Percentiles rank a stretch among this genome's conserved stretches.
phyloP scores from a whole-genome alignment of 2,888 invertebrate genomes.

The Altica lythri region DNA sequence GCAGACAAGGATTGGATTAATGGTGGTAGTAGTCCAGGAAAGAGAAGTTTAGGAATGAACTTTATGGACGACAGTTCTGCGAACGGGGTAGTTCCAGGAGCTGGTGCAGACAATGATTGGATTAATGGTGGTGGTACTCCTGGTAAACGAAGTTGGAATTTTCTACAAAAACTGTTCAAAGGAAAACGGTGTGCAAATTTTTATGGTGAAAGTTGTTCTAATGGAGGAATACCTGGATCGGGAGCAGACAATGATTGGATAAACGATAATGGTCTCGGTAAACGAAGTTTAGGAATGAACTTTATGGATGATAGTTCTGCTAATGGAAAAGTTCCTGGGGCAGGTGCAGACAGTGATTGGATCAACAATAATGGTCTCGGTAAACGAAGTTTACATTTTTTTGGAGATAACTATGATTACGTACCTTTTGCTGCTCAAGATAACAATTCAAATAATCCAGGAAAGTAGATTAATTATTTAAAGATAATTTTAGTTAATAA shows the following conservation, averaged over 20 bases:
- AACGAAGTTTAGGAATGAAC: constrained; percentile 53
- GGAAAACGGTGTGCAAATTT: no score
- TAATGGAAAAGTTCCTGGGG: constrained; percentile 58
- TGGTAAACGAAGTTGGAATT: no score
- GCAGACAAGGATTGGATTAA: constrained; percentile 48
- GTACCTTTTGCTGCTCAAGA: not conserved
- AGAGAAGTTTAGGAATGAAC: constrained; percentile 53
- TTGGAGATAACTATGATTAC: not conserved
- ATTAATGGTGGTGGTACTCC: constrained; percentile 26
- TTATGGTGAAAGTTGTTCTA: constrained; percentile 58
- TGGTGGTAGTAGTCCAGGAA: constrained; percentile 48
- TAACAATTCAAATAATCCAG: not conserved
- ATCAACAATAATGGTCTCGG: constrained; percentile 38
- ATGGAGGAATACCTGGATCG: constrained; percentile 50
- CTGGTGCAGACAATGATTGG: constrained; percentile 51
- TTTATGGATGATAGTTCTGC: constrained; percentile 63
- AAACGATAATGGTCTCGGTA: constrained; percentile 38
- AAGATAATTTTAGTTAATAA: not conserved
- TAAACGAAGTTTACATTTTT: constrained; percentile 27
- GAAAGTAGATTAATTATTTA: not conserved
- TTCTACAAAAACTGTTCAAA: no score
- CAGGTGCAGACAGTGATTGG: constrained; percentile 51
- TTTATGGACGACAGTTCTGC: constrained; percentile 63
- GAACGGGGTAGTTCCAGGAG: constrained; percentile 58
- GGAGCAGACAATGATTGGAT: constrained; percentile 49